Base-by-base conservation (phyloP, 2,888 invertebrate species). In the Acheta domesticus region DNA sequence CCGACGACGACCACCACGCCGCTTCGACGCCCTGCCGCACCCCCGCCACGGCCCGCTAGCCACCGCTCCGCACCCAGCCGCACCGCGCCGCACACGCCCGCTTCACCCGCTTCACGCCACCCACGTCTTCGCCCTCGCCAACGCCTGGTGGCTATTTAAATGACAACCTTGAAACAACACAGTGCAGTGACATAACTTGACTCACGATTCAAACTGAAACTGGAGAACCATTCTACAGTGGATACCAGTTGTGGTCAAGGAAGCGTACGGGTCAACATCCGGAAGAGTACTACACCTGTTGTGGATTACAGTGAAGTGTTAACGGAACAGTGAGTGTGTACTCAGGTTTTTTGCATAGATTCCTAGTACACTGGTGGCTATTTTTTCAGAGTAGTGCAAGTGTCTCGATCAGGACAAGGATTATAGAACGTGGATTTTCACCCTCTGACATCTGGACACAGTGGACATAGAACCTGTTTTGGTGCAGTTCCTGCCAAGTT, bases 321-420 rank as follows among this genome's bases (percentile, higher is more conserved):
- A 62, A 62, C n/a, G n/a, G 62, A 62, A 62, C 62, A 62, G 62
- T n/a, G 62, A 62, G 62, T 12, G 36, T 36, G 36, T 36, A 36
- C 36, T 36, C 36, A 36, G 36, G 36, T 36, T 36, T 36, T 36
- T 36, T 36, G 36, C 36, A 36, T 36, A 36, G 36, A 19, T 62
- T 11, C 62, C 62, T 62, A 62, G 62, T 62, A 62, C 62, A 62
- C 62, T n/a, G n/a, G 62, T 62, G 62, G 62, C 62, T 62, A 62
- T 62, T 14, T 62, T 62, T 62, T 62, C 62, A 62, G 62, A 62
- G 62, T 62, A 62, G 62, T 62, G 62, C 62, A 62, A 62, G 62
- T 62, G 62, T 19, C 62, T 62, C 62, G 62, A 62, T 62, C 14
- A 62, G 62, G 62, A 62, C 62, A 62, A 62, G 62, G 14, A 62